These are phyloP conservation scores for Trinorchestia longiramus DNA, from an alignment of 1,140 invertebrate species.

Conservation along the genomic window DNA sequence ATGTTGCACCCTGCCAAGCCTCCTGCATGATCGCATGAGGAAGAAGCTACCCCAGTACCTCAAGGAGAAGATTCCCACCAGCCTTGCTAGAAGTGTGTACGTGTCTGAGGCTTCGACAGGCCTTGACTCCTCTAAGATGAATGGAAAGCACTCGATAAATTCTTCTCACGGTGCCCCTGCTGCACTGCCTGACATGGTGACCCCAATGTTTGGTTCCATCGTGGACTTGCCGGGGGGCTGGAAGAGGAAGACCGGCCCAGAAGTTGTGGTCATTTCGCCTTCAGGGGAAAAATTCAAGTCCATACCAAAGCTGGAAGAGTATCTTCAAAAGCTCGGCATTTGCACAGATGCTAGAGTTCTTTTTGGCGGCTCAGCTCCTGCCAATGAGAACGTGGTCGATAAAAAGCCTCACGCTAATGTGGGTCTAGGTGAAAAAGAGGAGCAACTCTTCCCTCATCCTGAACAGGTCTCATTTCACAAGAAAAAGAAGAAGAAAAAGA, in stretches of 20 bases:
- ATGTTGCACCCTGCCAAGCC: conserved; percentile 59
- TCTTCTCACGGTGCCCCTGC: background rate
- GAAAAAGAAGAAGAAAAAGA: conserved; percentile 47
- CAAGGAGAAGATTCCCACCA: conserved; percentile 63
- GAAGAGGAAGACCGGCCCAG: conserved; percentile 62
- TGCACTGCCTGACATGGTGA: conserved; percentile 19
- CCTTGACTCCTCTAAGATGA: background rate
- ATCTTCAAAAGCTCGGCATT: conserved; percentile 62
- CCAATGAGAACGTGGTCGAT: background rate
- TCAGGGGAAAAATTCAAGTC: conserved; percentile 64
- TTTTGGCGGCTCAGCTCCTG: conserved; percentile 58
- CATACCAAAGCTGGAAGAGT: conserved; percentile 65
- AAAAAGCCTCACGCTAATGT: background rate
- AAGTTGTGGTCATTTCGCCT: conserved; percentile 64
- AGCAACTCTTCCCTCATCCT: background rate
- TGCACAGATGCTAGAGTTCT: conserved; percentile 64
- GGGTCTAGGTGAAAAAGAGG: background rate
- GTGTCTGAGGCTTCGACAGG: background rate
- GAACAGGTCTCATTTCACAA: background rate
- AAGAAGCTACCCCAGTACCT: conserved; percentile 60
- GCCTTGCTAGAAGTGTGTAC: conserved; percentile 63
- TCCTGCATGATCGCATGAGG: conserved; percentile 63
- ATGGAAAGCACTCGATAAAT: background rate
- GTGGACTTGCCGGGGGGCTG: conserved; percentile 65
- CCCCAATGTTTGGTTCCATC: conserved; percentile 62